phyloP scores from a whole-genome alignment of 2,113 vertebrate genomes.

The Origma solitaria region DNA sequence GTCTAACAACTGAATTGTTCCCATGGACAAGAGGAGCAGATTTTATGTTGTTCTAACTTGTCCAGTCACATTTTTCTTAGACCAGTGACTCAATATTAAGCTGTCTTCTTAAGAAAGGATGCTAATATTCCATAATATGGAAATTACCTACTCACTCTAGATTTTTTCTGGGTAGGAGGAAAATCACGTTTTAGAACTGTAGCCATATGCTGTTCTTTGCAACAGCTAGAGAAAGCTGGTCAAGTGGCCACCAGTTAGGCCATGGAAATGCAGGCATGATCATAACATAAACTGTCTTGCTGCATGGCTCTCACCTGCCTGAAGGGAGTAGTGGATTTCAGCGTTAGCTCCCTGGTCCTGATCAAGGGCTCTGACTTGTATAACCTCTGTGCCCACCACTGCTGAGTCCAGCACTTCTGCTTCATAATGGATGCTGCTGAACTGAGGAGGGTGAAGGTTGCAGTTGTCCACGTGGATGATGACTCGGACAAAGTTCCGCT shows the following conservation, averaged over 20 bases:
- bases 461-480: conserved; percentile 81
- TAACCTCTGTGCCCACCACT: conserved; percentile 76
- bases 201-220: background rate
- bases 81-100: background rate
- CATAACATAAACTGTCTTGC: background rate
- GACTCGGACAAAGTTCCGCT: conserved; percentile 88
- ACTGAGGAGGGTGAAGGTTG: conserved; percentile 86
- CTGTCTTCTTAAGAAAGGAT: background rate
- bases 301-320: conserved; percentile 79
- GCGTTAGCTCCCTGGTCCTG: conserved; percentile 86
- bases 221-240: background rate
- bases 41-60: background rate
- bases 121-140: background rate
- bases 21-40: background rate
- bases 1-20: background rate
- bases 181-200: background rate
- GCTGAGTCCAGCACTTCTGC: conserved; percentile 73
- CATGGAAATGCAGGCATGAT: background rate
- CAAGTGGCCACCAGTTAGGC: background rate
- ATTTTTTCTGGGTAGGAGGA: background rate
- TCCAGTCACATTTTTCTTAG: background rate
- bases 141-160: background rate
- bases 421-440: conserved; percentile 82
- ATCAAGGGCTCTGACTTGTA: conserved; percentile 86
- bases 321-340: conserved; percentile 85